Percentiles rank a stretch among this genome's conserved stretches.
Evolutionary conservation across 92 coral and sea anemone genomes (phyloP).

Genomic region (Montipora capitata): DNA sequence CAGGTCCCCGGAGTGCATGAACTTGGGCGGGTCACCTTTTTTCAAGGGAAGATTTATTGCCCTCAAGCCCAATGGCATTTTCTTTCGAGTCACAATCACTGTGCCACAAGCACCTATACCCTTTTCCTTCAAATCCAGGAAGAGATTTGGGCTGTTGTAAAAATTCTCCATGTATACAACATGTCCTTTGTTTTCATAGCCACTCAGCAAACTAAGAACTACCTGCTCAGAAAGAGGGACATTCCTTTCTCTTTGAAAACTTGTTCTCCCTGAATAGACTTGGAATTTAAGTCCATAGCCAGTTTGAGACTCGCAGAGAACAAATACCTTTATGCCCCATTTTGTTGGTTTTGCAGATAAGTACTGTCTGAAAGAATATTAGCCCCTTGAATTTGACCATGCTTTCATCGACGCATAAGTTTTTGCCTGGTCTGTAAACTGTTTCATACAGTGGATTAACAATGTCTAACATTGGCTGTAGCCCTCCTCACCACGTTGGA

Average conservation of each 20-base stretch:
- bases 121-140: slow-evolving; percentile 30
- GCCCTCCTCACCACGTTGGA: slow-evolving; percentile 66
- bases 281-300: slow-evolving; percentile 63
- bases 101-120: slow-evolving; percentile 79
- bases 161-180: slow-evolving; percentile 56
- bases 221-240: slow-evolving; percentile 51
- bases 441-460: slow-evolving; percentile 47
- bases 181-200: slow-evolving; percentile 74
- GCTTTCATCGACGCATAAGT: slow-evolving; percentile 57
- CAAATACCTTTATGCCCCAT: slow-evolving; percentile 75
- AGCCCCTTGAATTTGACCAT: slow-evolving; percentile 82
- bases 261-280: slow-evolving; percentile 50
- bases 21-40: slow-evolving; percentile 70
- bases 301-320: slow-evolving; percentile 49
- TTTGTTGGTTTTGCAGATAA: slow-evolving; percentile 73
- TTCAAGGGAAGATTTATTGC: slow-evolving; percentile 45
- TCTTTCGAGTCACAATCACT: slow-evolving; percentile 47
- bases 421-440: slow-evolving; percentile 47
- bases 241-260: too few species aligned
- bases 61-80: slow-evolving; percentile 61
- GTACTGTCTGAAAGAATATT: slow-evolving; percentile 70
- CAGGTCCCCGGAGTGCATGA: slow-evolving; percentile 68
- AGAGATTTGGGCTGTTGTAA: slow-evolving; percentile 61
- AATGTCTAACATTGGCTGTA: slow-evolving; percentile 72
- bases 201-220: slow-evolving; percentile 49